Evolutionary conservation across 2,113 vertebrate genomes (phyloP).

Genomic region (Grus americana): DNA sequence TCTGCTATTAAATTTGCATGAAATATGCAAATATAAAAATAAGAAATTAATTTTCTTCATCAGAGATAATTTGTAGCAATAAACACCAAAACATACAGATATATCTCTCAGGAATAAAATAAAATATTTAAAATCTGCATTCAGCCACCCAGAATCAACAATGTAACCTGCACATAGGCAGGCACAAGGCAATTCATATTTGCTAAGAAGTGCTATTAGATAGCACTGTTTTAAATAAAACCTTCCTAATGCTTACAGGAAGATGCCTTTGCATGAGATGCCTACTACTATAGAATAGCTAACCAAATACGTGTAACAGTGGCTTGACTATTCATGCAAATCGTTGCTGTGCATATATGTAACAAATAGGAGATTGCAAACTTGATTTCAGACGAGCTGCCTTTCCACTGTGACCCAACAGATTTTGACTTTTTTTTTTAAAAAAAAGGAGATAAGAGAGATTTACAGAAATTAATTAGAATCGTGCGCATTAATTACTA

Average conservation of each 20-base stretch:
- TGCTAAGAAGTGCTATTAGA: neutral
- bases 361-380: neutral
- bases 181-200: neutral
- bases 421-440: neutral
- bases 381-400: neutral
- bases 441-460: neutral
- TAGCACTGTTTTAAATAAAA: neutral
- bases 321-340: neutral
- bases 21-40: neutral
- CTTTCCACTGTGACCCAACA: neutral
- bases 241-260: neutral
- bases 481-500: neutral
- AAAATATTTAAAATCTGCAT: neutral
- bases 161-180: neutral
- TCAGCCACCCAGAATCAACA: neutral
- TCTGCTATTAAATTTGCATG: neutral
- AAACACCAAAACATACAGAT: neutral
- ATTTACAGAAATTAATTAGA: neutral
- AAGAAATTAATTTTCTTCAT: neutral
- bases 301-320: neutral
- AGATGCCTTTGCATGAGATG: neutral
- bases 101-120: neutral
- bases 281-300: neutral
- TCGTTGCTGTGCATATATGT: rapidly evolving
- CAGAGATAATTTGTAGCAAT: neutral